A percentile compares a stretch with the other conserved stretches of the same genome.
These are phyloP conservation scores for Anoplius nigerrimus DNA, from an alignment of 2,888 invertebrate genomes.

Conservation along the genomic window DNA sequence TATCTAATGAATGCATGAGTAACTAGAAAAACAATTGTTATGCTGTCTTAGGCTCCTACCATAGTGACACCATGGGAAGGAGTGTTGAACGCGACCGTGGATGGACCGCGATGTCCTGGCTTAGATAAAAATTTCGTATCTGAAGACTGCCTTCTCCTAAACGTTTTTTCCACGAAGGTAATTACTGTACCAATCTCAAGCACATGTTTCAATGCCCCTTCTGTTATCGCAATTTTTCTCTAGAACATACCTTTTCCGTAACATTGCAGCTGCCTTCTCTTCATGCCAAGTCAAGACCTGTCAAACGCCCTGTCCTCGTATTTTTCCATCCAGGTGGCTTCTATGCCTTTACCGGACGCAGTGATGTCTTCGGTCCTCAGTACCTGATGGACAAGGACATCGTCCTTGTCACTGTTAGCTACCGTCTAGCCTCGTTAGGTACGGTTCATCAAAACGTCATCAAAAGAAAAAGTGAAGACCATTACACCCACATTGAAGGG, in stretches of 20 bases:
- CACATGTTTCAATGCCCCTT: too few relatives aligned
- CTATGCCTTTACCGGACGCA: slow-evolving; percentile 79
- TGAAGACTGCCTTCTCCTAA: slow-evolving; percentile 82
- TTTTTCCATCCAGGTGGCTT: slow-evolving; percentile 84
- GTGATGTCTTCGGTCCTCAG: slow-evolving; percentile 70
- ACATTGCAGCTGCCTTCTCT: slow-evolving; percentile 29
- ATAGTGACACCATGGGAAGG: slow-evolving; percentile 76
- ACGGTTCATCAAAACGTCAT: slow-evolving; percentile 17
- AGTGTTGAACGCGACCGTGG: slow-evolving; percentile 77
- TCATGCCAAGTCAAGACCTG: neutral
- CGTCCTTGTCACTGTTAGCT: slow-evolving; percentile 68
- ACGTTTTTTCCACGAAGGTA: slow-evolving; percentile 56
- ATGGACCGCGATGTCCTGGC: slow-evolving; percentile 79
- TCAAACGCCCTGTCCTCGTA: slow-evolving; percentile 79
- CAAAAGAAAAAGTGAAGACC: too few relatives aligned
- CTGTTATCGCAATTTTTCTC: too few relatives aligned
- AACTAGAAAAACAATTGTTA: neutral
- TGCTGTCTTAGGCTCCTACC: slow-evolving; percentile 70
- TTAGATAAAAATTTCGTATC: slow-evolving; percentile 71
- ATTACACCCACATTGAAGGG: too few relatives aligned
- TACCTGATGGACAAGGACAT: slow-evolving; percentile 66
- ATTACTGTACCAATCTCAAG: neutral
- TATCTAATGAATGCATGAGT: too few relatives aligned
- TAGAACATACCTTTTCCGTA: neutral
- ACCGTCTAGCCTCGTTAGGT: slow-evolving; percentile 69